Percentiles rank a stretch among this genome's conserved stretches.
Conservation (phyloP, 1,140 invertebrate species). For the Neotoxoptera formosana region DNA sequence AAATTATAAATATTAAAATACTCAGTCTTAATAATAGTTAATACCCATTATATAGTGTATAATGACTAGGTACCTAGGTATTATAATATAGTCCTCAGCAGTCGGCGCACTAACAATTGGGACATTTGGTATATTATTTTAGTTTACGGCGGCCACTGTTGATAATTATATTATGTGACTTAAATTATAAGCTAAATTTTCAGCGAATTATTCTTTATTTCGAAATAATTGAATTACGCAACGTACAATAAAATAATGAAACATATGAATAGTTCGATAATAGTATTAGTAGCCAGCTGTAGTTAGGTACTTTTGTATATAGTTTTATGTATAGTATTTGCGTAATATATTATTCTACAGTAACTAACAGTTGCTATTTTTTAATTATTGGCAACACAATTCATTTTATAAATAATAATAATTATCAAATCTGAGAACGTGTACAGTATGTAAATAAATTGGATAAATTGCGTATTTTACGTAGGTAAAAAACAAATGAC, state of each 20-base stretch:
- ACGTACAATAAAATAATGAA: not conserved
- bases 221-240: not conserved
- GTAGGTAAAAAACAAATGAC: not conserved
- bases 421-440: not conserved
- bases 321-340: not conserved
- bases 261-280: not conserved
- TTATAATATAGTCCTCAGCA: no score
- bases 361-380: not conserved
- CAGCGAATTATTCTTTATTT: not conserved
- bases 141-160: not conserved
- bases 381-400: not conserved
- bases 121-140: not conserved
- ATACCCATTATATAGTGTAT: no score
- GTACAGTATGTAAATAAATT: not conserved
- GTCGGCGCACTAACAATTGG: not conserved
- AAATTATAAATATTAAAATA: not conserved
- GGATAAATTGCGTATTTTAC: not conserved
- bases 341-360: not conserved
- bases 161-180: not conserved
- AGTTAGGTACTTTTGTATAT: not conserved
- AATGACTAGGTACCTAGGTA: no score
- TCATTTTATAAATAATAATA: slow-evolving; percentile 6
- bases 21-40: no score
- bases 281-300: not conserved
- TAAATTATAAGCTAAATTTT: not conserved